Percentiles rank a stretch among this genome's conserved stretches.
phyloP scores from a whole-genome alignment of 2,113 vertebrate genomes.

The Toxostoma redivivum region DNA sequence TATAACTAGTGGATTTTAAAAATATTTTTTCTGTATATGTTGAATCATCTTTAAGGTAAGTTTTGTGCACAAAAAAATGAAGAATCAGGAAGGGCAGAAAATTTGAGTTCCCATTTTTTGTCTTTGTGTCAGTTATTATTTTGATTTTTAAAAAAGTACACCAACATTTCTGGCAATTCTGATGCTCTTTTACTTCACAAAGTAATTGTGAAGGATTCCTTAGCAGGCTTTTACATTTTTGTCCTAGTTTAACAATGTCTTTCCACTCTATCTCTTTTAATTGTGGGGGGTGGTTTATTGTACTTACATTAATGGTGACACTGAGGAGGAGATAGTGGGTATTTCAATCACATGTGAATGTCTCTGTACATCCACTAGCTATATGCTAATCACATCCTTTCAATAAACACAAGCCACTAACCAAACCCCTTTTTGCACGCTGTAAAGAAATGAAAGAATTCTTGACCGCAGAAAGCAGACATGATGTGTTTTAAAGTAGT shows the following conservation, averaged over 20 bases:
- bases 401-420: neutral
- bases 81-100: neutral
- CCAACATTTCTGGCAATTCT: neutral
- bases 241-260: neutral
- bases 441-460: neutral
- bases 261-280: neutral
- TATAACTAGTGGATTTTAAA: neutral
- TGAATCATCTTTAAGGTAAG: neutral
- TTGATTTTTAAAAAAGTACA: neutral
- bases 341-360: neutral
- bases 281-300: accelerated
- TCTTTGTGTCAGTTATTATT: neutral
- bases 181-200: neutral
- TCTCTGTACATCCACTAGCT: neutral
- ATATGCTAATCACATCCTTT: neutral
- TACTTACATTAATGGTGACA: neutral
- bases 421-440: neutral
- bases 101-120: neutral
- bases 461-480: neutral
- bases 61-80: neutral
- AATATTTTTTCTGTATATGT: neutral
- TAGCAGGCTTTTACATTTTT: neutral
- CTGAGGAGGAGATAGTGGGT: neutral
- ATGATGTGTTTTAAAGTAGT: neutral
- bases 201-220: neutral